These are phyloP conservation scores for Pollenia angustigena DNA, from an alignment of 2,888 invertebrate genomes.

Conservation along the genomic window DNA sequence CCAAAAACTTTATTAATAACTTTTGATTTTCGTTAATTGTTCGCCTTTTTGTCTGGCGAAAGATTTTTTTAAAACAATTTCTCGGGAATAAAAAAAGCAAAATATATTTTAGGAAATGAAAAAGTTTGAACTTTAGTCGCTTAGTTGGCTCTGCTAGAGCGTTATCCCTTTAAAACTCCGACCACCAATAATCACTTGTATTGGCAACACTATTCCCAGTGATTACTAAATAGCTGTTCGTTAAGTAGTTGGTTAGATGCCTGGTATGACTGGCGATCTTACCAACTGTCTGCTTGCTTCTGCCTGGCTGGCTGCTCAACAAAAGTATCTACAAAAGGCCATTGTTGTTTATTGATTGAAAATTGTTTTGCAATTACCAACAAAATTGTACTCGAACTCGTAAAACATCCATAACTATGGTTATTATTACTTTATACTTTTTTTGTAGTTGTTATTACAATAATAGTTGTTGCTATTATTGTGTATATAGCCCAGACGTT, in stretches of 20 bases:
- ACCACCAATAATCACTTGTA: neutral
- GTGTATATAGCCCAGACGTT: neutral
- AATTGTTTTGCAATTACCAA: conserved; percentile 71
- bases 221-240: conserved; percentile 2
- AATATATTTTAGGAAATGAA: too few species aligned
- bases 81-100: too few species aligned
- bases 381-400: conserved; percentile 55
- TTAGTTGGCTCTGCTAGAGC: too few species aligned
- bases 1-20: too few species aligned
- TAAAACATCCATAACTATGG: conserved; percentile 58
- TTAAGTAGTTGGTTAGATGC: conserved; percentile 20
- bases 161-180: too few species aligned
- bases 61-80: too few species aligned
- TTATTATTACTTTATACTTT: conserved; percentile 47
- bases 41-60: too few species aligned
- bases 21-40: too few species aligned
- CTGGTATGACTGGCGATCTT: neutral
- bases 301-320: conserved; percentile 16
- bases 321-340: conserved; percentile 67
- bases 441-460: neutral
- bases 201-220: conserved; percentile 16
- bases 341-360: conserved; percentile 71
- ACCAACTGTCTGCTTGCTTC: conserved; percentile 1
- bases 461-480: neutral
- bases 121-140: too few species aligned